Conservation (phyloP, 2,888 invertebrate species). For the Hypercompe scribonia region DNA sequence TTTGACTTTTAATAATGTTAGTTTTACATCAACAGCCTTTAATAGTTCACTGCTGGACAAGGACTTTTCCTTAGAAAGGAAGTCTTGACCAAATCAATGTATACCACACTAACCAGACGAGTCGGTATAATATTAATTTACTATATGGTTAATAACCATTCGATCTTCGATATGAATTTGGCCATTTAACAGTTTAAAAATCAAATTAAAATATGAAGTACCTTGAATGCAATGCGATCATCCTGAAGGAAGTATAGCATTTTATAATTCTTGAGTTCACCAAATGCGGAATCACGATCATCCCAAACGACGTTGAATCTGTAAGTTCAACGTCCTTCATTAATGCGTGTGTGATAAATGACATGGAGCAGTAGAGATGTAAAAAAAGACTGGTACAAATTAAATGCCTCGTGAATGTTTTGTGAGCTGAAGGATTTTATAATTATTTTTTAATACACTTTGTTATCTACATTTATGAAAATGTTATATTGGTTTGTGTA, state of each 20-base stretch:
- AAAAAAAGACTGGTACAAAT: background rate
- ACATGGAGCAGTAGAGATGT: background rate
- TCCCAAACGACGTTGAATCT: conserved; percentile 91
- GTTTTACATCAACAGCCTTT: too few species aligned
- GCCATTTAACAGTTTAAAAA: background rate
- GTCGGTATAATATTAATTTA: too few species aligned
- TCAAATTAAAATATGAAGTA: conserved; percentile 37
- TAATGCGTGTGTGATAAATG: background rate
- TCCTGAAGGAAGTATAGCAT: conserved; percentile 93
- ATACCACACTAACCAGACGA: too few species aligned
- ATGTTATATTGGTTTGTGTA: too few species aligned
- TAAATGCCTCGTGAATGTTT: too few species aligned
- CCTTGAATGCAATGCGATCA: conserved; percentile 92
- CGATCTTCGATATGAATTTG: background rate
- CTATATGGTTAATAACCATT: too few species aligned
- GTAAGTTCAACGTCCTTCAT: conserved; percentile 16
- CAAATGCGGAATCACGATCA: conserved; percentile 86
- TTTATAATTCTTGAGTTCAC: conserved; percentile 88
- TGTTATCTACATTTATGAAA: too few species aligned
- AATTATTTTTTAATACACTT: too few species aligned
- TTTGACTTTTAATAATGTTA: background rate
- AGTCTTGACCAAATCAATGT: too few species aligned
- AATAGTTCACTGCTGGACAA: too few species aligned
- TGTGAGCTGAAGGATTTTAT: too few species aligned
- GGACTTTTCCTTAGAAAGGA: too few species aligned